Evolutionary conservation across 2,797 vertebrate genomes (phyloP), one percentile per base, ranked within the genome.

Genomic region (Knipowitschia caucasica): DNA sequence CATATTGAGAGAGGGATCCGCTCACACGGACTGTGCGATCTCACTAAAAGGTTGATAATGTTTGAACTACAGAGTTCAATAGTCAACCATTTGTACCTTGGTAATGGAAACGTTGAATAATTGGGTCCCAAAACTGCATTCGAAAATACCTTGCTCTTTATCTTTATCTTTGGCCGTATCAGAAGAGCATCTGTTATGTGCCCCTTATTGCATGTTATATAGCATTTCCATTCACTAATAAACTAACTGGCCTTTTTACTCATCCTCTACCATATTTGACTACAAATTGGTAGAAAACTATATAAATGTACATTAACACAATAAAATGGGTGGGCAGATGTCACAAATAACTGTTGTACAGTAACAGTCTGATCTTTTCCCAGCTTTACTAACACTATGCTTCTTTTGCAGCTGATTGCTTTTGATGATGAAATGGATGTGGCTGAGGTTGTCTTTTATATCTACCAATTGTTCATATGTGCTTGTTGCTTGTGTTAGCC

Each of bases 341-440:
- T 30, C 46, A 49, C 29, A 23, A 33, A 29, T 9, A 27, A 18
- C 27, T 23, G 18, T n/a, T 24, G 17, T 58, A 67, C 77, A 53
- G 25, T 52, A 49, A 33, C 57, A 29, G 50, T 65, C 75, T 77
- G 76, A 78, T 60, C 49, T 35, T 26, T 12, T 27, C 31, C 11
- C 31, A 45, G n/a, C n/a, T 45, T 45, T 77, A 93, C 92, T 95
- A 96, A 93, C 58, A 57, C 57, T 81, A 44, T 84, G 67, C 65
- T 77, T 91, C 83, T 91, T 81, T 92, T 92, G 86, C 66, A 88
- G 95, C 93, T 93, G 85, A 92, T 97, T 92, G 91, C 94, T 91
- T 93, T 98, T 94, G 94, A 94, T 89, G 91, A 92, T 90, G 94
- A 95, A 81, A 91, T 94, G 94, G 96, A 98, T 92, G 95, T 93